Conservation (phyloP, 2,113 vertebrate species). For the Brachypodius melanocephalos region DNA sequence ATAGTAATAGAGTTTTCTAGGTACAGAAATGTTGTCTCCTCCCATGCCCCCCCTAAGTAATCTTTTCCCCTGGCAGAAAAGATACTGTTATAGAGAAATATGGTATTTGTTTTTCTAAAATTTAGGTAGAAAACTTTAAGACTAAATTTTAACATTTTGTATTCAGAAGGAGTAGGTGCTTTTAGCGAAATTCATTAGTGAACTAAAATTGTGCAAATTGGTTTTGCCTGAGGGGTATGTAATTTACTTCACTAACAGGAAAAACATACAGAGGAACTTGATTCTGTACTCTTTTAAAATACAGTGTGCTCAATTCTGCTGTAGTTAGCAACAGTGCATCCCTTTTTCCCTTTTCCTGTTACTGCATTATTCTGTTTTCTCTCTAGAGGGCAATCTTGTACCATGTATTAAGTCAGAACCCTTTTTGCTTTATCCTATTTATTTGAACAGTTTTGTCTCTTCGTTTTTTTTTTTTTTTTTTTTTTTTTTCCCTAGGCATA, state of each 20-base stretch:
- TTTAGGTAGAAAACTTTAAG: neutral
- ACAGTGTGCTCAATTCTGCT: neutral
- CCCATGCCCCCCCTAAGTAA: too few species aligned
- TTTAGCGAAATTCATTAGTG: neutral
- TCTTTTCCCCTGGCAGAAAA: neutral
- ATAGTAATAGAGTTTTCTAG: neutral
- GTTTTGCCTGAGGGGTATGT: neutral
- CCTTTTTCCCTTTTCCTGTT: neutral
- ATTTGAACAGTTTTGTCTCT: neutral
- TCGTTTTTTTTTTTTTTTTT: neutral
- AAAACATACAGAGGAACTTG: neutral
- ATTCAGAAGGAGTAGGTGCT: neutral
- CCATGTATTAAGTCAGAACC: constrained; percentile 22
- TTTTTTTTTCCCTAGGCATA: constrained; percentile 78
- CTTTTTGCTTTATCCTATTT: neutral
- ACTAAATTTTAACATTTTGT: neutral
- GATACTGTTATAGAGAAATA: neutral
- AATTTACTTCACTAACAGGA: neutral
- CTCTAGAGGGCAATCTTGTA: constrained; percentile 79
- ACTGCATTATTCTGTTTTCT: constrained; percentile 50
- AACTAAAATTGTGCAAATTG: neutral
- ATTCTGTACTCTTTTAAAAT: neutral
- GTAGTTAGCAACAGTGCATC: neutral
- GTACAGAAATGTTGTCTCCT: neutral
- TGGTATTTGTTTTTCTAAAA: neutral